Evolutionary conservation across 2,888 invertebrate species (phyloP).

Genomic region (Parnassius smintheus): DNA sequence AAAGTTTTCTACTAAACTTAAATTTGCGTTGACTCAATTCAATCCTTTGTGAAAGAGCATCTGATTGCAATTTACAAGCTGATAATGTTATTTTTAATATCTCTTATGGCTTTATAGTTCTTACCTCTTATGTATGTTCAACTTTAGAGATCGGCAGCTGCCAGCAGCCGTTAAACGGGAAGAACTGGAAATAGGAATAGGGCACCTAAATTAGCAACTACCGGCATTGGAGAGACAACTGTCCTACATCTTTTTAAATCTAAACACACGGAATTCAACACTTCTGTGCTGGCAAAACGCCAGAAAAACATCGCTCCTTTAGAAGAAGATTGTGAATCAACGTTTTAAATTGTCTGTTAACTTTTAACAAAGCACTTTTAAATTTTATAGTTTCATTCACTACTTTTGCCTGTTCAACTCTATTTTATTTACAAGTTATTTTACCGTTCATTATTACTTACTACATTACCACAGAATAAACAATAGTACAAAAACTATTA

Average conservation of each 20-base stretch:
- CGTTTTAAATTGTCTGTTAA: conserved; percentile 11
- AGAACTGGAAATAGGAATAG: not conserved
- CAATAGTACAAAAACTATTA: too few relatives aligned
- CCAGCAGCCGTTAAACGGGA: not conserved
- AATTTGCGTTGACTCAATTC: not conserved
- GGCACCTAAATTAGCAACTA: conserved; percentile 19
- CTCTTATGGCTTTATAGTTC: not conserved
- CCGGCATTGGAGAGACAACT: conserved; percentile 12
- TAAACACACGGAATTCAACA: conserved; percentile 20
- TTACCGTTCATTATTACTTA: too few relatives aligned
- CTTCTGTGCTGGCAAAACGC: conserved; percentile 20
- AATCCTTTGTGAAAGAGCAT: not conserved
- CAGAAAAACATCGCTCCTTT: conserved; percentile 14
- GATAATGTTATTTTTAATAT: too few relatives aligned
- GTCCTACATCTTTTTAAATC: conserved; percentile 16
- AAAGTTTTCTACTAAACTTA: not conserved
- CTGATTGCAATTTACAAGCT: too few relatives aligned
- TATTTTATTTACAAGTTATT: too few relatives aligned
- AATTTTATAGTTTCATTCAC: not conserved
- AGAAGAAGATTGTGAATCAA: conserved; percentile 14
- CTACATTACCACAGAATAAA: too few relatives aligned
- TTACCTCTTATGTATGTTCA: not conserved
- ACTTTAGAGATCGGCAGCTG: too few relatives aligned
- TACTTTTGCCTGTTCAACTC: too few relatives aligned
- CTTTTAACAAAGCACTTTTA: not conserved